phyloP scores from a whole-genome alignment of 2,113 vertebrate species.

The Ranitomeya variabilis region DNA sequence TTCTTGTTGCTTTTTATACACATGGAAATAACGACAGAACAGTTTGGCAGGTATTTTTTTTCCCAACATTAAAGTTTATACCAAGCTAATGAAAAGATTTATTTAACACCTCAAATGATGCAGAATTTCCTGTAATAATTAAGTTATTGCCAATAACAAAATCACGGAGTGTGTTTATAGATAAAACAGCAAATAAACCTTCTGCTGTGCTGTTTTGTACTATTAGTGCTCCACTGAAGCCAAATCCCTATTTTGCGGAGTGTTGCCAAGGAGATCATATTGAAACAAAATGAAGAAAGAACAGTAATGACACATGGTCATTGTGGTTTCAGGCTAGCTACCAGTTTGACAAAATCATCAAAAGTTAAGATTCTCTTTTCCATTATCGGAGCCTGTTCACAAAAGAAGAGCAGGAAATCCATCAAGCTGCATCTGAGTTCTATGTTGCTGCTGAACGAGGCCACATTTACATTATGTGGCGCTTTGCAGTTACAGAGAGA shows the following conservation, averaged over 20 bases:
- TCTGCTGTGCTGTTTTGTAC: conserved; percentile 38
- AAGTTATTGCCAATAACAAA: conserved; percentile 29
- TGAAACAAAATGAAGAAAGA: conserved; percentile 53
- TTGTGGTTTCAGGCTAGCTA: conserved; percentile 45
- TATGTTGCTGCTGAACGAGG: not conserved
- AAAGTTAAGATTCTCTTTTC: conserved; percentile 44
- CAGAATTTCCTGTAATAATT: conserved; percentile 13
- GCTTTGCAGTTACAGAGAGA: not conserved
- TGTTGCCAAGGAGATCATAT: conserved; percentile 55
- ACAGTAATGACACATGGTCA: conserved; percentile 54
- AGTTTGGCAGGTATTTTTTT: not conserved
- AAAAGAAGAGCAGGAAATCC: conserved; percentile 31
- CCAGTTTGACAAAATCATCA: conserved; percentile 53
- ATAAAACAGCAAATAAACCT: conserved; percentile 50
- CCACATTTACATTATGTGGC: conserved; percentile 18
- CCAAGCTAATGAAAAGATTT: not conserved
- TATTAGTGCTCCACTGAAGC: conserved; percentile 42
- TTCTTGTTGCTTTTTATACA: not conserved
- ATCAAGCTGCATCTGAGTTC: conserved; percentile 32
- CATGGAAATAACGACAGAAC: not conserved
- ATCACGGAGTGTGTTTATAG: not conserved
- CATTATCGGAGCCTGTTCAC: conserved; percentile 29
- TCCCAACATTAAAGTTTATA: not conserved
- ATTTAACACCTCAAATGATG: conserved; percentile 2
- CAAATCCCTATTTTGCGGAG: conserved; percentile 51